Evolutionary conservation across 1,140 invertebrate species (phyloP).

Genomic region (Nylanderia fulva): DNA sequence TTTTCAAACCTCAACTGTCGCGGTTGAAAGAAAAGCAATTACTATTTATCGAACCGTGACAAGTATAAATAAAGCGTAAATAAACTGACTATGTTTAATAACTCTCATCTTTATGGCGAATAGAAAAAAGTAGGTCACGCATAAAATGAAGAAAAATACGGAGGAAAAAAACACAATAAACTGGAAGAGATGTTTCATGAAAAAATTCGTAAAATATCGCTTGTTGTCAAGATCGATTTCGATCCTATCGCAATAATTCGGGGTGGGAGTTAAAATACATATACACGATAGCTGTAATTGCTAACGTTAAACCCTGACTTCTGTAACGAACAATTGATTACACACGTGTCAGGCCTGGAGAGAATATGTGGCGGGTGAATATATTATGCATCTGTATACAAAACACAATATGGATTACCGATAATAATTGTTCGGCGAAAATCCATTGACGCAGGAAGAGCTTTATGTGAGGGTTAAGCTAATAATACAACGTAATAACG

Average conservation of each 20-base stretch:
- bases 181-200: background rate
- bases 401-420: conserved; percentile 56
- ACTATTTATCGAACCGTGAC: background rate
- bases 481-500: conserved; percentile 45
- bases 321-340: conserved; percentile 47
- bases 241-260: conserved; percentile 21
- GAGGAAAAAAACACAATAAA: conserved; percentile 10
- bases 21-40: background rate
- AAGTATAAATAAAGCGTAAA: background rate
- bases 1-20: conserved; percentile 4
- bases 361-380: conserved; percentile 45
- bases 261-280: conserved; percentile 35
- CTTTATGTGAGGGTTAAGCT: conserved; percentile 52
- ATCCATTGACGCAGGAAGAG: conserved; percentile 41
- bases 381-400: conserved; percentile 46
- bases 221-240: background rate
- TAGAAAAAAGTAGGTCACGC: conserved; percentile 10
- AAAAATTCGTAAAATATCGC: background rate
- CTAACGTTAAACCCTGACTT: conserved; percentile 38
- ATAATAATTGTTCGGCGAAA: conserved; percentile 57
- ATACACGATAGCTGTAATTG: background rate
- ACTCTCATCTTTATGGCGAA: conserved; percentile 9
- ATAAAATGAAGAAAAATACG: background rate
- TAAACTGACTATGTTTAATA: conserved; percentile 6
- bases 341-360: conserved; percentile 18